These are phyloP conservation scores for Aporrectodea caliginosa DNA, from an alignment of 1,140 invertebrate genomes.

Conservation along the genomic window DNA sequence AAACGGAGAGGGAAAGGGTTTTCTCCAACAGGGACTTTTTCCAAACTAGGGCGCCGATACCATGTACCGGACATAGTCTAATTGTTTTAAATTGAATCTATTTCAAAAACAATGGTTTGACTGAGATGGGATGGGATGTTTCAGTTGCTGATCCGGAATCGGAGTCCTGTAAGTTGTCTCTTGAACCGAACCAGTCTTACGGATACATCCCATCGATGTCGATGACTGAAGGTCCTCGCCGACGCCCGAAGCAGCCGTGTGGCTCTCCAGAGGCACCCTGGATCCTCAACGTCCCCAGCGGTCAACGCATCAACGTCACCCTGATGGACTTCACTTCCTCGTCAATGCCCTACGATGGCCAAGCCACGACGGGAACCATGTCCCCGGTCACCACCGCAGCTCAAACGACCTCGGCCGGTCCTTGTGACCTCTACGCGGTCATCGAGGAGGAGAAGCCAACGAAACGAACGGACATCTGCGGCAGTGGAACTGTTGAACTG, in stretches of 20 bases:
- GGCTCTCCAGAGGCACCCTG: background rate
- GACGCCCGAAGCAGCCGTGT: background rate
- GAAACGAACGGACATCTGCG: background rate
- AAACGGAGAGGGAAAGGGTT: no score
- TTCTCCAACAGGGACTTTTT: no score
- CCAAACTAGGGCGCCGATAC: no score
- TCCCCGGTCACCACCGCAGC: no score
- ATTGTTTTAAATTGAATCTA: no score
- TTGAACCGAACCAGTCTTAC: background rate
- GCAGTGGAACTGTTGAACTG: background rate
- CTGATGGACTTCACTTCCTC: background rate
- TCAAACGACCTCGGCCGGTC: background rate
- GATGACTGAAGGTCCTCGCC: background rate
- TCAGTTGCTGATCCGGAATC: background rate
- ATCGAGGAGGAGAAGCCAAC: background rate
- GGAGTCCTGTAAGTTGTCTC: background rate
- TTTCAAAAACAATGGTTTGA: no score
- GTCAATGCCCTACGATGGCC: background rate
- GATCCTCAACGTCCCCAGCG: background rate
- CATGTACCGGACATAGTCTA: no score
- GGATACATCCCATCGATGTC: background rate
- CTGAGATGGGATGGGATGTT: no score
- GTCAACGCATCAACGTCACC: background rate
- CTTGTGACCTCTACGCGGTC: background rate
- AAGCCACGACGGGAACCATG: background rate